Evolutionary conservation across 2,113 vertebrate genomes (phyloP), one percentile per base, ranked within the genome.

Genomic region (Dipodomys merriami): DNA sequence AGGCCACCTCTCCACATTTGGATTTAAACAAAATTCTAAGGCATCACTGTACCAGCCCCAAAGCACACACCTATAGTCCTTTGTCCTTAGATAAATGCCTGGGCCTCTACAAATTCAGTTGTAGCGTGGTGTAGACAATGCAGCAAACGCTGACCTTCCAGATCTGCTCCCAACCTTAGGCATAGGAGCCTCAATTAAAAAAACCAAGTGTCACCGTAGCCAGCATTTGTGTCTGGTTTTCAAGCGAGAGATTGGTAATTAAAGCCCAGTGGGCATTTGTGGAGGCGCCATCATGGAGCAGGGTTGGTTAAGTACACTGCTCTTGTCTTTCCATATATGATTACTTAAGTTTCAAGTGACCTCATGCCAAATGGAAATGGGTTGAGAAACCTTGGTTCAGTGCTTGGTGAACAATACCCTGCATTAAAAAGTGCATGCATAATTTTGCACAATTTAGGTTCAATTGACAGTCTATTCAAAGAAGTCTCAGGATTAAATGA

Each of bases 401-500:
- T 97, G 97, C 97, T 97, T 93, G 78, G 96, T n/a, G 96, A 97
- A 98, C 98, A 98, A 98, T 98, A 96, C 97, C 79, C 98, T 96
- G 97, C 97, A 97, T 98, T 98, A 98, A 98, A 98, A 98, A 98
- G 97, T 98, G 98, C 98, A 98, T 98, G 98, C 98, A 98, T 98
- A 98, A 98, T 98, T 98, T 97, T 98, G 97, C 98, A 98, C 98
- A 98, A 98, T 98, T 98, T 98, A 98, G 97, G 97, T 98, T 97
- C 98, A 98, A 98, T 97, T 97, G 98, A 97, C 97, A 97, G 97
- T 97, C 98, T 97, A 98, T 98, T 98, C 98, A 98, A 97, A 98
- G 98, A 98, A 91, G 91, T 97, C 97, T 97, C 95, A 91, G 97
- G 96, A 98, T 98, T 98, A 98, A 98, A 98, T 97, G 98, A 98